Base-by-base conservation (phyloP, 2,888 invertebrate genomes). In the Drosophila multiciliata region DNA sequence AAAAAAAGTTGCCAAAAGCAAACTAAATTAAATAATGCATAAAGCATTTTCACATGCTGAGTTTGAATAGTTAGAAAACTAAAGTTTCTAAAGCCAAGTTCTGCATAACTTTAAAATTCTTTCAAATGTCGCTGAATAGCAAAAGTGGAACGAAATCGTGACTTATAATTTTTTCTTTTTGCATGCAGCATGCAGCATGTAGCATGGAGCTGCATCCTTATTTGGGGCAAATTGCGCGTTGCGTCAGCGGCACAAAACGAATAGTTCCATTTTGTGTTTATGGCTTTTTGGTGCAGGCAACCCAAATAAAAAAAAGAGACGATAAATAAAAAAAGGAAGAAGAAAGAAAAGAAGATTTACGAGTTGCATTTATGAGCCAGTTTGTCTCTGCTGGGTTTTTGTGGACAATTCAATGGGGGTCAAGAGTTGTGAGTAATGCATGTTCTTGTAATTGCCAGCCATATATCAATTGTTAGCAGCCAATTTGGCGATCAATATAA, bases 401-500 rank as follows among this genome's bases (percentile, higher is more conserved):
- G 58, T 42, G 54, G 50, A 15, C 36, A 32, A 49, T 52, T 55
- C 38, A 38, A 38, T 42, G 59, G 57, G 48, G 33, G 57, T 32
- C 32, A 42, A 52, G 55, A 59, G 40, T 42, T 57, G 40, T 83
- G 80, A 78, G 79, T 75, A 83, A 88, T 85, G 78, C 64, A 62
- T 69, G 80, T 66, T 80, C 73, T 74, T 80, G 82, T 86, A 88
- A 87, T 87, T 82, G 88, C 82, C 65, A 12, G 62, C 57, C 82
- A 81, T 86, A 78, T 80, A 87, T 87, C 88, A 87, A 83, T 86
- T 83, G 83, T 82, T 86, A 78, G 88, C 82, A 82, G 82, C 84
- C 86, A 88, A 88, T 88, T 86, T 78, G 82, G 80, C 78, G 86
- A 78, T 82, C 86, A 76, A 82, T 86, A 85, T 76, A 85, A 79